These are phyloP conservation scores for Pharmacophagus antenor DNA, from an alignment of 2,888 invertebrate genomes.

Conservation along the genomic window DNA sequence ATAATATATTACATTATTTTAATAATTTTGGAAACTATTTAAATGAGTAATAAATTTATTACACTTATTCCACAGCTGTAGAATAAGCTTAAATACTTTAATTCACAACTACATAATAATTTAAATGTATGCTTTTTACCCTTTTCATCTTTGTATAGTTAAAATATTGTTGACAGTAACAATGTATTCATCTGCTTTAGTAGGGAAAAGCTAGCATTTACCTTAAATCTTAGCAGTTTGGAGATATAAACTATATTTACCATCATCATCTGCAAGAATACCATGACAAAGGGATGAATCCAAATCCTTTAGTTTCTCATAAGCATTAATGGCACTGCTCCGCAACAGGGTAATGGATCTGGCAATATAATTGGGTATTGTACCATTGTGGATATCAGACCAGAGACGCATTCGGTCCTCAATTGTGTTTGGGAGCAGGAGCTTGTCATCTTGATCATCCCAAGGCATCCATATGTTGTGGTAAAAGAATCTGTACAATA, in stretches of 20 bases:
- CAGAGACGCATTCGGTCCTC: slow-evolving; percentile 73
- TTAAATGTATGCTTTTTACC: no score
- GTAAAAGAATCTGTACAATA: slow-evolving; percentile 80
- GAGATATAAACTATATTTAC: slow-evolving; percentile 41
- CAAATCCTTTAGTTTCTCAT: slow-evolving; percentile 60
- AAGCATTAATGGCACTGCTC: slow-evolving; percentile 66
- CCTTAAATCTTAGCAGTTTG: not conserved
- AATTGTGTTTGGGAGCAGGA: slow-evolving; percentile 67
- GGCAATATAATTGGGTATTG: slow-evolving; percentile 60
- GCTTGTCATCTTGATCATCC: slow-evolving; percentile 84
- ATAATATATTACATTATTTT: no score
- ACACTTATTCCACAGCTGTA: no score
- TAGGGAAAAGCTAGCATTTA: no score
- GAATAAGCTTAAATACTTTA: no score
- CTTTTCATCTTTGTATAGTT: no score
- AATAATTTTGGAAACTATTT: no score
- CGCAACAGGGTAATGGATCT: slow-evolving; percentile 58
- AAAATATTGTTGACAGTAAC: no score
- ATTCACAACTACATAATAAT: no score
- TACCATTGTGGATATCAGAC: slow-evolving; percentile 66
- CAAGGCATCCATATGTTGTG: slow-evolving; percentile 85
- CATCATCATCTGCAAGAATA: slow-evolving; percentile 67
- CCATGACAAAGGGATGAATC: slow-evolving; percentile 69
- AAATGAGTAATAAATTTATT: no score
- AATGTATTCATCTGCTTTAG: no score